Percentiles rank a stretch among this genome's conserved stretches.
These are phyloP conservation scores for Ramphastos sulfuratus DNA, from an alignment of 2,113 vertebrate species.

Conservation along the genomic window DNA sequence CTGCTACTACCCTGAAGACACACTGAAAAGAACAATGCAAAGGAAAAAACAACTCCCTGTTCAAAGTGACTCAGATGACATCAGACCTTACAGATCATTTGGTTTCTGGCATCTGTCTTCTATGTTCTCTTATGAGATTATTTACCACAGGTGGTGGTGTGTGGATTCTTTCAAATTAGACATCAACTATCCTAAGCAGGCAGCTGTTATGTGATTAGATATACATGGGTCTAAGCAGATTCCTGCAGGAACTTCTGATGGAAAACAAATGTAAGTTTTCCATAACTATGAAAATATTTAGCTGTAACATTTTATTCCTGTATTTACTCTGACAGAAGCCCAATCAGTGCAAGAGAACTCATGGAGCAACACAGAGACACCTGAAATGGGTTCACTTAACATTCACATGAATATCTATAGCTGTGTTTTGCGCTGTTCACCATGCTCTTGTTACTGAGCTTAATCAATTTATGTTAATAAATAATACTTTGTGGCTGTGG, in stretches of 20 bases:
- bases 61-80: not conserved
- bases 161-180: not conserved
- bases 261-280: not conserved
- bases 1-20: not conserved
- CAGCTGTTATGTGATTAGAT: not conserved
- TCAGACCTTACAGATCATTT: not conserved
- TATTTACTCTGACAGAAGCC: not conserved
- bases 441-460: not conserved
- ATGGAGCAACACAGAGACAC: not conserved
- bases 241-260: not conserved
- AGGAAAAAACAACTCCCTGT: not conserved
- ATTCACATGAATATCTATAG: not conserved
- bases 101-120: not conserved
- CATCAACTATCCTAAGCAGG: not conserved
- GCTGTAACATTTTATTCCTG: not conserved
- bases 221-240: not conserved
- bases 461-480: not conserved
- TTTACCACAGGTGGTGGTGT: not conserved
- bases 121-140: not conserved
- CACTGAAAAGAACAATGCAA: not conserved
- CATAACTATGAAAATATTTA: not conserved
- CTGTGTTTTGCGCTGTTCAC: not conserved
- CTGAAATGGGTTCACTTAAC: not conserved
- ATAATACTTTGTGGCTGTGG: not conserved
- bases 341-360: not conserved